These are phyloP conservation scores for Acipenser transmontanus DNA, from an alignment of 2,797 vertebrate species.

Conservation along the genomic window DNA sequence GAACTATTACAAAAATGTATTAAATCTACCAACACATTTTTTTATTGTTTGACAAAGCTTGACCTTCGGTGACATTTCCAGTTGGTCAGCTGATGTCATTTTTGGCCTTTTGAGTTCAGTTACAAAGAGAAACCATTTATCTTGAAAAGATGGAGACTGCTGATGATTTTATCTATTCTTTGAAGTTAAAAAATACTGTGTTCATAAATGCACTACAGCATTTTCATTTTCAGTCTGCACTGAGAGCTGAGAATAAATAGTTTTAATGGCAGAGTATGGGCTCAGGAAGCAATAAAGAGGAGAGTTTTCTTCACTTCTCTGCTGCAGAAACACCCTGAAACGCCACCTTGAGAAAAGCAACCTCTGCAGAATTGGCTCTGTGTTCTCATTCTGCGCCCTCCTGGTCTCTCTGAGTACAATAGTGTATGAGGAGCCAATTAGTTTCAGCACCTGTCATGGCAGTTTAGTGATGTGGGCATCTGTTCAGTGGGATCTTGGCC, in stretches of 20 bases:
- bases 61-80: constrained; percentile 14
- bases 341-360: too few relatives aligned
- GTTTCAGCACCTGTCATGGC: constrained; percentile 50
- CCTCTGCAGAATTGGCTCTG: neutral
- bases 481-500: constrained; percentile 50
- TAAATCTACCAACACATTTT: too few relatives aligned
- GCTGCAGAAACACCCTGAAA: too few relatives aligned
- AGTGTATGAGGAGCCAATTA: constrained; percentile 43
- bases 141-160: constrained; percentile 2
- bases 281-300: too few relatives aligned
- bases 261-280: too few relatives aligned
- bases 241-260: too few relatives aligned
- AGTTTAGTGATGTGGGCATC: constrained; percentile 48
- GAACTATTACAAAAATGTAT: too few relatives aligned
- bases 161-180: neutral
- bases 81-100: constrained; percentile 6
- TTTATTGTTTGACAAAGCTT: neutral
- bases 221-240: too few relatives aligned
- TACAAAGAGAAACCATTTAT: constrained; percentile 11
- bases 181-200: constrained; percentile 14
- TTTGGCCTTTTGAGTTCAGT: neutral
- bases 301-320: too few relatives aligned
- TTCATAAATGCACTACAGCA: neutral
- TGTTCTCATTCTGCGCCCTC: constrained; percentile 1
- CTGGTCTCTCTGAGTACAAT: constrained; percentile 21